Base-by-base conservation (phyloP, 2,888 invertebrate species). In the Dasysyrphus albostriatus region DNA sequence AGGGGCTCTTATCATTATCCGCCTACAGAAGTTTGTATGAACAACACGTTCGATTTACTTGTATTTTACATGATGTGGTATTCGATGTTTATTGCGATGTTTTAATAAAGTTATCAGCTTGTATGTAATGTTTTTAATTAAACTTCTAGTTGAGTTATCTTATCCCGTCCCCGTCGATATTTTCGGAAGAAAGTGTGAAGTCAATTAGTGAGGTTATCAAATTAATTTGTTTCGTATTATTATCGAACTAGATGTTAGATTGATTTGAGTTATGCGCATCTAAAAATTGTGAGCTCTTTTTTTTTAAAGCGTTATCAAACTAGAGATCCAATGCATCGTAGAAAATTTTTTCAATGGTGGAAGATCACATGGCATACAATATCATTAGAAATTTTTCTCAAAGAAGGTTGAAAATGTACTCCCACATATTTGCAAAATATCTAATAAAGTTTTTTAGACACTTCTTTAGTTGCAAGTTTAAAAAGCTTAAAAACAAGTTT, bases 51-150 rank as follows among this genome's bases (percentile, higher is more conserved):
- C 14, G 7, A 34, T 37, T 7, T 44, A 51, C 5, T 5, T 14
- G 37, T 39, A 58, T 9, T 42, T 51, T 32, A 78, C 77, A 61
- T n/a, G 44, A 39, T 42, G 12, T 12, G 14, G 6, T 37, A 32
- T 39, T 49, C 5, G 19, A 32, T 61, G 54, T 70, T 59, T 78
- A 78, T 70, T 78, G 70, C 54, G 61, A 70, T 70, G 58, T 58
- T 77, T 8, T 37, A 69, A 47, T 16, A 19, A 8, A 14, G 14
- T 12, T 44, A 8, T 58, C 24, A 72, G 7, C 8, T 65, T 59
- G 44, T 56, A 58, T 59, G 44, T 56, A 58, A 58, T 24, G 19
- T 34, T 74, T 69, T 37, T 34, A 32, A 69, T 54, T 42, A 24
- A 65, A 65, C 5, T 37, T 51, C 58, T 44, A 58, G 16, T 65